phyloP scores from a whole-genome alignment of 2,113 vertebrate species.

The pig (Sus scrofa) region T2T-Sscrofa CM000826.6:117083001-117083500 shows the following conservation, averaged over 20 bases:
- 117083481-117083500: not conserved
- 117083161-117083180: not conserved
- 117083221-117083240: not conserved
- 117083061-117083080: not conserved
- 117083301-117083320: not conserved
- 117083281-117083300: not conserved
- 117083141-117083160: not conserved
- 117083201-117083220: not conserved
- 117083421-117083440: not conserved
- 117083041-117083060: slow-evolving; percentile 4
- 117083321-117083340: not conserved
- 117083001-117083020: too few relatives aligned
- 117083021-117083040: too few relatives aligned
- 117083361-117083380: not conserved
- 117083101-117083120: not conserved
- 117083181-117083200: not conserved
- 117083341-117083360: not conserved
- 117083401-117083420: not conserved
- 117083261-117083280: not conserved
- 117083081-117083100: not conserved
- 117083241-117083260: not conserved
- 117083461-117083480: not conserved
- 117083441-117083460: not conserved
- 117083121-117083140: not conserved
- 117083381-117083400: not conserved